Evolutionary conservation across 2,888 invertebrate species (phyloP).

Genomic region (Lepas anatifera): DNA sequence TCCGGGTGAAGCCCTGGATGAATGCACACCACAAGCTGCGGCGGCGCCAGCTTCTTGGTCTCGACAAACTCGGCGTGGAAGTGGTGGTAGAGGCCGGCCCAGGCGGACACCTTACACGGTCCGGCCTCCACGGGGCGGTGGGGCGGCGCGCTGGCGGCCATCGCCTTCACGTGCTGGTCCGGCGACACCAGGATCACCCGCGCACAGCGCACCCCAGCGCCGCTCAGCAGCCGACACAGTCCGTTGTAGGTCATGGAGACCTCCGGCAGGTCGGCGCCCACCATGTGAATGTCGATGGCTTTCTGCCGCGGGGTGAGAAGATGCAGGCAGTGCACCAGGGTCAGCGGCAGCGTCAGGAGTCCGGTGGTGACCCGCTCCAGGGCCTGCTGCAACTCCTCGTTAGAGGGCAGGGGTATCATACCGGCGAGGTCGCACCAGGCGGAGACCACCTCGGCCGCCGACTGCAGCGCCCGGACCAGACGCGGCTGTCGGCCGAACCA

Average conservation of each 20-base stretch:
- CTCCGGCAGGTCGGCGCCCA: slow-evolving; percentile 23
- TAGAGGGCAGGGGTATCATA: slow-evolving; percentile 1
- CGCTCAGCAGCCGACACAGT: slow-evolving; percentile 17
- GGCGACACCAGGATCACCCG: slow-evolving; percentile 14
- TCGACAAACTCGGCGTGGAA: slow-evolving; percentile 15
- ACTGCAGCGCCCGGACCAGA: slow-evolving; percentile 10
- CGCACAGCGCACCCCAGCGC: neutral
- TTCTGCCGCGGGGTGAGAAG: neutral
- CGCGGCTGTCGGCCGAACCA: slow-evolving; percentile 22
- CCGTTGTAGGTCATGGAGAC: slow-evolving; percentile 19
- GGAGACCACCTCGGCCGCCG: slow-evolving; percentile 9
- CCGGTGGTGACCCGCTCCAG: slow-evolving; percentile 19
- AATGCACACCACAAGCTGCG: slow-evolving; percentile 21
- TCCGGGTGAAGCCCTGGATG: slow-evolving; percentile 23
- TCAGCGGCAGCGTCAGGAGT: slow-evolving; percentile 21
- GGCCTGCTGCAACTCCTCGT: slow-evolving; percentile 12
- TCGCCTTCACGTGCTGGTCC: slow-evolving; percentile 18
- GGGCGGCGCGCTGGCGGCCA: slow-evolving; percentile 15
- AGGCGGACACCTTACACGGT: slow-evolving; percentile 17
- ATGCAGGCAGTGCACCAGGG: slow-evolving; percentile 20
- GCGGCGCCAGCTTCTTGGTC: slow-evolving; percentile 14
- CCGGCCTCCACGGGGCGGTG: slow-evolving; percentile 9
- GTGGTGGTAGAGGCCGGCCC: slow-evolving; percentile 23
- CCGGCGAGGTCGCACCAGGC: slow-evolving; percentile 21
- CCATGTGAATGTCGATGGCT: slow-evolving; percentile 20